Evolutionary conservation across 2,888 invertebrate genomes (phyloP), one percentile per base, ranked within the genome.

Genomic region (Neoaliturus tenellus): DNA sequence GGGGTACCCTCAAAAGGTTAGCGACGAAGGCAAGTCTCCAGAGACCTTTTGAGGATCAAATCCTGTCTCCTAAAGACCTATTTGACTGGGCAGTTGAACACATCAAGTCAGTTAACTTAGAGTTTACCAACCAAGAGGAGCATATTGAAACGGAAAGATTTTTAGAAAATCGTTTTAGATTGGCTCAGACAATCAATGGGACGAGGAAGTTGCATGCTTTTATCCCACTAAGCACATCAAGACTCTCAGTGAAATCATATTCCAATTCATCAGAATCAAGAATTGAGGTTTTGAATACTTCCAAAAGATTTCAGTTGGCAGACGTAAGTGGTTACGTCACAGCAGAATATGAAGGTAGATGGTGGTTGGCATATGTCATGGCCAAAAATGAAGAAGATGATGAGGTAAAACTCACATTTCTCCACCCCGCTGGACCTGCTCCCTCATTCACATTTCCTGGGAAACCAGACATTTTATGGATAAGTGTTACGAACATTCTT

Each of bases 1-100:
- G 86, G 28, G 87, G 87, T 14, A 84, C 86, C 10, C 44, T 87
- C 6, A 20, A 88, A 69, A 55, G 86, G 69, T 48, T 85, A 17
- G 86, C 85, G 33, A 84, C 87, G 20, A 75, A 69, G 35, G 85
- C 85, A 10, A 86, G 86, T 69, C 69, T 86, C 14, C 84, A 84
- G 33, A 6, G 81, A n/a, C 81, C 81, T 23, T 25, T 48, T 23
- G 48, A 48, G 14, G 48, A 3, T n/a, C 23, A 31, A 23, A 78
- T 78, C 14, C 31, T 55, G 17, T 75, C 78, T 6, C 78, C 83
- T 39, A 23, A 8, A 0, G 39, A 78, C 0, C 41, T 83, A 1
- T 83, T 17, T 62, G 78, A 78, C 6, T 83, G 78, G 78, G 83
- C 58, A 39, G 17, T 28, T 17, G 51, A 28, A 2, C 31, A 75